Conservation (phyloP, 2,113 vertebrate genomes). For the Eira barbara region DNA sequence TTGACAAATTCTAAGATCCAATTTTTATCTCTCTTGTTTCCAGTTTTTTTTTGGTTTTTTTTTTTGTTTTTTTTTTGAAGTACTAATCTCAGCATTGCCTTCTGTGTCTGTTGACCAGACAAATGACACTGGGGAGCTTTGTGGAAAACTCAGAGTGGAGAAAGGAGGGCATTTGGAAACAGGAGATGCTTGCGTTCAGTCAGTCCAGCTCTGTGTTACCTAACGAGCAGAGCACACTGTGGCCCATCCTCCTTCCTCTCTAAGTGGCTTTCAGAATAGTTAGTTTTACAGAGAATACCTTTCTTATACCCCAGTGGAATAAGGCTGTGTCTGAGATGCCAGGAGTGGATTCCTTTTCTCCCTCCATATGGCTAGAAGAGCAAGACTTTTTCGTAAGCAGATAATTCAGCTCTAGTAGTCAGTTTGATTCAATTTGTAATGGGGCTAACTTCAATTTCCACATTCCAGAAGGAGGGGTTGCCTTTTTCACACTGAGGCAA, state of each 20-base stretch:
- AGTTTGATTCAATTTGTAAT: constrained; percentile 30
- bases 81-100: not conserved
- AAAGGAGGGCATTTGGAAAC: not conserved
- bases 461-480: constrained; percentile 21
- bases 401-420: not conserved
- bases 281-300: not conserved
- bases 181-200: not conserved
- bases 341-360: not conserved
- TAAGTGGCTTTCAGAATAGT: not conserved
- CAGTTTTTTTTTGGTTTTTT: constrained; percentile 14
- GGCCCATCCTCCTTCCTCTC: not conserved
- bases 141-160: not conserved
- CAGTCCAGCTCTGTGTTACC: not conserved
- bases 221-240: not conserved
- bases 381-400: constrained; percentile 10
- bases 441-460: constrained; percentile 30
- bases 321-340: not conserved
- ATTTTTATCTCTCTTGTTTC: not conserved
- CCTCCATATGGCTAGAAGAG: not conserved
- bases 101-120: not conserved
- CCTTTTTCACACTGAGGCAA: not conserved
- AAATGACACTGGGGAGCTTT: not conserved
- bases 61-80: not conserved
- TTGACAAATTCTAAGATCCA: not conserved
- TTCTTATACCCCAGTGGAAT: not conserved